Evolutionary conservation across 2,888 invertebrate genomes (phyloP).

Genomic region (Sipunculus nudus): DNA sequence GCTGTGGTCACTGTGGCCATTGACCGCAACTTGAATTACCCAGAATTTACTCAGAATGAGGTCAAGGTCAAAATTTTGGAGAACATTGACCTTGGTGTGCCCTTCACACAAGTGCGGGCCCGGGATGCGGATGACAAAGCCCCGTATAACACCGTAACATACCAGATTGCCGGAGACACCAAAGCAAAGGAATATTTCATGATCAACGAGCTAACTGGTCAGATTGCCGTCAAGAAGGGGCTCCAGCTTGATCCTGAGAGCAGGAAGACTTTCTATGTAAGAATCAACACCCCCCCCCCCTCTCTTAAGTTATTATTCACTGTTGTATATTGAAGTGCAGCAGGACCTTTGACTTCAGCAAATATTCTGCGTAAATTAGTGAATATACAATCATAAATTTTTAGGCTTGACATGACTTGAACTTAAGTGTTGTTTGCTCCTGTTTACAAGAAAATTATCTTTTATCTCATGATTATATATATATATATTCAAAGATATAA

Average conservation of each 20-base stretch:
- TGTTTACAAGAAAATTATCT: no score
- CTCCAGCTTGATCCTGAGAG: slow-evolving; percentile 40
- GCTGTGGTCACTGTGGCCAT: slow-evolving; percentile 45
- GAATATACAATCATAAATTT: no score
- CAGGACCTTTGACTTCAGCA: no score
- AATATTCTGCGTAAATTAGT: no score
- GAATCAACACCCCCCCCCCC: not conserved
- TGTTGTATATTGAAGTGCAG: no score
- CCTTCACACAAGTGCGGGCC: slow-evolving; percentile 37
- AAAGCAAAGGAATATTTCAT: slow-evolving; percentile 32
- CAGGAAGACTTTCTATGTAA: slow-evolving; percentile 16
- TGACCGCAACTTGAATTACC: slow-evolving; percentile 40
- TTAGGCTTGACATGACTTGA: no score
- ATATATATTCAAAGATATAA: no score
- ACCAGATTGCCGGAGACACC: slow-evolving; percentile 38
- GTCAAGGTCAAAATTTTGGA: slow-evolving; percentile 46
- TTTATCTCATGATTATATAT: no score
- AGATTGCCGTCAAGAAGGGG: slow-evolving; percentile 31
- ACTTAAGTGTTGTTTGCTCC: no score
- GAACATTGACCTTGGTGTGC: slow-evolving; percentile 46
- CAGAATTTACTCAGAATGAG: slow-evolving; percentile 17
- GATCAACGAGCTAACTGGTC: slow-evolving; percentile 25
- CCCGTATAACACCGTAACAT: slow-evolving; percentile 43
- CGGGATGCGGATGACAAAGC: slow-evolving; percentile 47
- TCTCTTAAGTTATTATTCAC: not conserved